These are phyloP conservation scores for Scaptomyza reducta DNA, from an alignment of 2,888 invertebrate genomes.

Conservation along the genomic window DNA sequence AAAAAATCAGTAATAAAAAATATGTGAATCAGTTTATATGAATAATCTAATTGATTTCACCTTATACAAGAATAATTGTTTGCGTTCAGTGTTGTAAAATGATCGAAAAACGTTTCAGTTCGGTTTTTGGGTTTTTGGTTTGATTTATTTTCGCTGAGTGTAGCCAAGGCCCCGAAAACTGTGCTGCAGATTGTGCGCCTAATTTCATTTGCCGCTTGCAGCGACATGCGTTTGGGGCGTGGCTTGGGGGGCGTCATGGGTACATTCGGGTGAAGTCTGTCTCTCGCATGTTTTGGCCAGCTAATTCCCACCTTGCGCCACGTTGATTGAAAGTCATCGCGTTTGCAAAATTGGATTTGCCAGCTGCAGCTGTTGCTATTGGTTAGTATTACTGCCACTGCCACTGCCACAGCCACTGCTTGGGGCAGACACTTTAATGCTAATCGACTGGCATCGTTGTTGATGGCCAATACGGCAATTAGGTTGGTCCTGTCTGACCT, in stretches of 20 bases:
- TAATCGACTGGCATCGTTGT: conserved; percentile 1
- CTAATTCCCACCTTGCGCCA: conserved; percentile 11
- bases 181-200: conserved; percentile 38
- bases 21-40: too few relatives aligned
- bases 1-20: too few relatives aligned
- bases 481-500: not conserved
- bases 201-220: conserved; percentile 55
- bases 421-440: conserved; percentile 29
- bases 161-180: not conserved
- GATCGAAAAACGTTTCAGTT: not conserved
- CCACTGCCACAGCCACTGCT: conserved; percentile 12
- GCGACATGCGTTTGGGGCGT: not conserved
- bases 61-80: too few relatives aligned
- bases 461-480: not conserved
- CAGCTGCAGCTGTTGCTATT: conserved; percentile 14
- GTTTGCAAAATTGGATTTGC: conserved; percentile 32
- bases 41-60: too few relatives aligned
- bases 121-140: not conserved
- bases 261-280: conserved; percentile 5
- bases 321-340: conserved; percentile 41
- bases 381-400: conserved; percentile 1
- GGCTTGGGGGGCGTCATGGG: not conserved
- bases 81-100: too few relatives aligned
- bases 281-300: not conserved
- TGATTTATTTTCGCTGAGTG: conserved; percentile 1